These are phyloP conservation scores for Diloba caeruleocephala DNA, from an alignment of 2,888 invertebrate genomes.

Conservation along the genomic window DNA sequence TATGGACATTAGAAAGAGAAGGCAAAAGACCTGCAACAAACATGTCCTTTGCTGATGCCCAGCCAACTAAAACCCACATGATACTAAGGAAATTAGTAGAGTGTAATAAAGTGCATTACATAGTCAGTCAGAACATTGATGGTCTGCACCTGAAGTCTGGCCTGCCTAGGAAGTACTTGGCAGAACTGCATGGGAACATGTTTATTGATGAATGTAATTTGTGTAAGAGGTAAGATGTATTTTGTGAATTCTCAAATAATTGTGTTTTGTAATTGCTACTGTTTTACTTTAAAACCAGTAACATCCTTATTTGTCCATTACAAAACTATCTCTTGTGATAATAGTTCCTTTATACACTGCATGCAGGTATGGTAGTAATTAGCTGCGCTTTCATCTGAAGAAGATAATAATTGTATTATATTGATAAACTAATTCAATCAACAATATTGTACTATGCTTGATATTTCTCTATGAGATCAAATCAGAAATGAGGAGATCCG, in stretches of 20 bases:
- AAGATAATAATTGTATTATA: too few species aligned
- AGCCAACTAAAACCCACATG: slow-evolving; percentile 98
- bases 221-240: slow-evolving; percentile 92
- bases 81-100: slow-evolving; percentile 95
- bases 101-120: slow-evolving; percentile 91
- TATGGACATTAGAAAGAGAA: slow-evolving; percentile 98
- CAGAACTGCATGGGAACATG: slow-evolving; percentile 99
- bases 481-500: too few species aligned
- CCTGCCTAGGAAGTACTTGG: slow-evolving; percentile 92
- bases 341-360: too few species aligned
- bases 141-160: slow-evolving; percentile 98
- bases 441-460: too few species aligned
- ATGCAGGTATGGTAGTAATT: too few species aligned
- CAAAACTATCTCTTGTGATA: too few species aligned
- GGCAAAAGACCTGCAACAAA: slow-evolving; percentile 95
- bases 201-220: slow-evolving; percentile 97
- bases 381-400: too few species aligned
- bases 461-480: too few species aligned
- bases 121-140: slow-evolving; percentile 99
- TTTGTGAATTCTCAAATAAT: background rate
- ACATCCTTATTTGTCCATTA: too few species aligned
- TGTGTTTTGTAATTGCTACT: too few species aligned
- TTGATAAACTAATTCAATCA: too few species aligned
- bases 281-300: too few species aligned
- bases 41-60: slow-evolving; percentile 96